A percentile compares a stretch with the other conserved stretches of the same genome.
Evolutionary conservation across 2,797 vertebrate genomes (phyloP).

Genomic region (Alcedo atthis): DNA sequence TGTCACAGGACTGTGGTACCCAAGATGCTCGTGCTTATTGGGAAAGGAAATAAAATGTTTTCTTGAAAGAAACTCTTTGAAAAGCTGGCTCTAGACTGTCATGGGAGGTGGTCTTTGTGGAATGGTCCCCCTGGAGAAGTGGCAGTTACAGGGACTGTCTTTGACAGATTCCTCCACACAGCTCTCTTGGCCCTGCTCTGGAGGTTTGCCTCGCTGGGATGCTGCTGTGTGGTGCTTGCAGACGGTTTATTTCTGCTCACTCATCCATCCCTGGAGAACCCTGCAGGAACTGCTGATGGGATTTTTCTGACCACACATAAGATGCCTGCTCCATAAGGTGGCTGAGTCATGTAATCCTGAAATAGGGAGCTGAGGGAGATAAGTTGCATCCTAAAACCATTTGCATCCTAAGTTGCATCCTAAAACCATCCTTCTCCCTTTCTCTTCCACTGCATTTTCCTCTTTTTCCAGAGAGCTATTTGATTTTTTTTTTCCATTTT

Average conservation of each 20-base stretch:
- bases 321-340: not conserved
- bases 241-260: not conserved
- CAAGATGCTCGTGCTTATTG: not conserved
- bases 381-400: not conserved
- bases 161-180: not conserved
- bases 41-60: not conserved
- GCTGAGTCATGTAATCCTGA: constrained; percentile 21
- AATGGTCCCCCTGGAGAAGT: not conserved
- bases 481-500: not conserved
- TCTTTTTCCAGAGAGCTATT: not conserved
- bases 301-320: not conserved
- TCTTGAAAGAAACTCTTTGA: not conserved
- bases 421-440: not conserved
- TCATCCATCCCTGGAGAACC: not conserved
- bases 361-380: not conserved
- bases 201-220: not conserved
- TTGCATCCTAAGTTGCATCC: not conserved
- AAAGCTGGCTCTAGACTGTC: not conserved
- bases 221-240: not conserved
- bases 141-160: not conserved
- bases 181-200: accelerated
- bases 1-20: not conserved
- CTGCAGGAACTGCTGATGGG: not conserved
- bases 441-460: not conserved
- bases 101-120: not conserved